A percentile compares a stretch with the other conserved stretches of the same genome.
These are phyloP conservation scores for Chelonia mydas DNA, from an alignment of 2,797 vertebrate species.

Conservation along the genomic window DNA sequence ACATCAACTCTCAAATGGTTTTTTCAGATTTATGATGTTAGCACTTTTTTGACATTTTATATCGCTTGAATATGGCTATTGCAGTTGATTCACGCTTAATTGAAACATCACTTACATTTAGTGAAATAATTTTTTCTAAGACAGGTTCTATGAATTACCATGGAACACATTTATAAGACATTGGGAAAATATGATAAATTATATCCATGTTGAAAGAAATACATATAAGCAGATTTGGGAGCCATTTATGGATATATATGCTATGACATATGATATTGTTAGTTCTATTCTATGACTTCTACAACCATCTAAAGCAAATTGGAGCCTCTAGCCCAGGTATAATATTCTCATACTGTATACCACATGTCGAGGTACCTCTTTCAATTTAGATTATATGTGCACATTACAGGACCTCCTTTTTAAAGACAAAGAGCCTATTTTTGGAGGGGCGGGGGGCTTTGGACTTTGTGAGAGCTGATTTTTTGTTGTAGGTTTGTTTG, in stretches of 20 bases:
- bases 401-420: slow-evolving; percentile 51
- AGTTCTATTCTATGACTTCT: slow-evolving; percentile 40
- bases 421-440: slow-evolving; percentile 52
- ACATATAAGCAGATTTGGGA: slow-evolving; percentile 40
- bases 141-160: not conserved
- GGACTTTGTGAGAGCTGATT: slow-evolving; percentile 23
- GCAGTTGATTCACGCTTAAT: not conserved
- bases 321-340: slow-evolving; percentile 16
- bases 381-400: slow-evolving; percentile 16
- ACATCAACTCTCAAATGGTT: slow-evolving; percentile 21
- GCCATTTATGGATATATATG: slow-evolving; percentile 9
- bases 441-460: not conserved
- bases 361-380: not conserved
- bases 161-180: slow-evolving; percentile 17
- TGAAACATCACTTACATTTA: not conserved
- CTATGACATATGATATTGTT: slow-evolving; percentile 20
- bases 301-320: slow-evolving; percentile 49
- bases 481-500: slow-evolving; percentile 32
- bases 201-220: slow-evolving; percentile 64
- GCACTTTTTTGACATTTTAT: slow-evolving; percentile 36
- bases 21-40: not conserved
- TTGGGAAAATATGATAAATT: slow-evolving; percentile 31
- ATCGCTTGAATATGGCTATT: not conserved
- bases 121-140: not conserved
- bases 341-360: not conserved